Evolutionary conservation across 2,797 vertebrate species (phyloP).

Genomic region (Rhinophrynus dorsalis): DNA sequence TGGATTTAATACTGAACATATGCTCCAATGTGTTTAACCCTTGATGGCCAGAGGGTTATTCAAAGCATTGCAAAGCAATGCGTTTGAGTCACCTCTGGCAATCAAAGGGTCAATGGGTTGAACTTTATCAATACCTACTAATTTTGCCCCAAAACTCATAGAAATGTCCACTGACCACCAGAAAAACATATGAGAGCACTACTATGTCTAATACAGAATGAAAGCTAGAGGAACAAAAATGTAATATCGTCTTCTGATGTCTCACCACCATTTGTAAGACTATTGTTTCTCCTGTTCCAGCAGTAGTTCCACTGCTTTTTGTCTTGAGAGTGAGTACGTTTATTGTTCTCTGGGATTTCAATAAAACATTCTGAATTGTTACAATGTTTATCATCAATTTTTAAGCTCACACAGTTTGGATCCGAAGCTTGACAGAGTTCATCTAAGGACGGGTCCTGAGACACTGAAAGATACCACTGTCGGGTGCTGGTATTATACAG

Average conservation of each 20-base stretch:
- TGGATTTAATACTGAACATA: no score
- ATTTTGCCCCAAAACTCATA: not conserved
- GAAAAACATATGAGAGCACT: not conserved
- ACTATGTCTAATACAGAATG: not conserved
- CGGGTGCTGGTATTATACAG: conserved; percentile 29
- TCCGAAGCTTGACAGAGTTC: conserved; percentile 3
- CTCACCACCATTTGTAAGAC: not conserved
- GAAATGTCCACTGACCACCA: not conserved
- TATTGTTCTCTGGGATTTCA: conserved; percentile 17
- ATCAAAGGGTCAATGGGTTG: no score
- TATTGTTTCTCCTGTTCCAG: not conserved
- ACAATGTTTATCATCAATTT: conserved; percentile 29
- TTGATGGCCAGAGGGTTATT: no score
- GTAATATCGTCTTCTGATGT: not conserved
- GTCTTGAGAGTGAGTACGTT: not conserved
- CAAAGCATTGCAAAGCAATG: no score
- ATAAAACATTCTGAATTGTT: conserved; percentile 13
- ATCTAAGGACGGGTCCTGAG: conserved; percentile 31
- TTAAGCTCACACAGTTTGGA: conserved; percentile 24
- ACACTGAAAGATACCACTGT: not conserved
- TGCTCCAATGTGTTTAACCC: no score
- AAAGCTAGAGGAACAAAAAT: not conserved
- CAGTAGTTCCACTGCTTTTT: not conserved
- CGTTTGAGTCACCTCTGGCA: no score
- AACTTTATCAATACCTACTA: no score